Conservation (phyloP, 2,888 invertebrate genomes). For the Dicyrtomina minuta region DNA sequence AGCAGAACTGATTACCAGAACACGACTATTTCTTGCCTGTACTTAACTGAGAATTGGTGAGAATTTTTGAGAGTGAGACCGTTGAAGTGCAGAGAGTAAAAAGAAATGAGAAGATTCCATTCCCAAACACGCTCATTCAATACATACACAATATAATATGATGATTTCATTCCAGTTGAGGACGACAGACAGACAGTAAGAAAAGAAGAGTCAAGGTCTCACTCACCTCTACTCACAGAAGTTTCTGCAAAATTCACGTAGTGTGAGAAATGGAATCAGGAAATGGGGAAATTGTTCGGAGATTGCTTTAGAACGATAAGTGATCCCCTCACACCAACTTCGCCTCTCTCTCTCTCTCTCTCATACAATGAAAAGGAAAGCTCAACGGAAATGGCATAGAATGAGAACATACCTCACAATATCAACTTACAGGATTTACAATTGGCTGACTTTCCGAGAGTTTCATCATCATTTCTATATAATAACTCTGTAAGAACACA, state of each 20-base stretch:
- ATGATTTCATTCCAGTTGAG: slow-evolving; percentile 27
- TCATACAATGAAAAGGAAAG: slow-evolving; percentile 40
- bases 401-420: slow-evolving; percentile 41
- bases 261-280: slow-evolving; percentile 44
- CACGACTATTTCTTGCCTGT: slow-evolving; percentile 34
- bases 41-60: slow-evolving; percentile 26
- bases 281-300: slow-evolving; percentile 41
- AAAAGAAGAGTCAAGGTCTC: slow-evolving; percentile 40
- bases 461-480: slow-evolving; percentile 38
- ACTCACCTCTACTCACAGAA: slow-evolving; percentile 30
- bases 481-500: slow-evolving; percentile 28
- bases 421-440: slow-evolving; percentile 49
- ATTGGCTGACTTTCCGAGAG: slow-evolving; percentile 45
- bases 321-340: slow-evolving; percentile 28
- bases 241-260: slow-evolving; percentile 33
- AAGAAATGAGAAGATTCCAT: slow-evolving; percentile 10
- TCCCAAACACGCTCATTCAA: slow-evolving; percentile 9
- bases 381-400: slow-evolving; percentile 43
- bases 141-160: slow-evolving; percentile 13
- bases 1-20: slow-evolving; percentile 43
- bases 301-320: slow-evolving; percentile 39
- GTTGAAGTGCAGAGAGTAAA: background rate
- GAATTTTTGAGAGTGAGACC: slow-evolving; percentile 20
- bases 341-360: no score
- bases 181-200: no score